Conservation (phyloP, 2,797 vertebrate genomes). For the Cossypha polioptera region DNA sequence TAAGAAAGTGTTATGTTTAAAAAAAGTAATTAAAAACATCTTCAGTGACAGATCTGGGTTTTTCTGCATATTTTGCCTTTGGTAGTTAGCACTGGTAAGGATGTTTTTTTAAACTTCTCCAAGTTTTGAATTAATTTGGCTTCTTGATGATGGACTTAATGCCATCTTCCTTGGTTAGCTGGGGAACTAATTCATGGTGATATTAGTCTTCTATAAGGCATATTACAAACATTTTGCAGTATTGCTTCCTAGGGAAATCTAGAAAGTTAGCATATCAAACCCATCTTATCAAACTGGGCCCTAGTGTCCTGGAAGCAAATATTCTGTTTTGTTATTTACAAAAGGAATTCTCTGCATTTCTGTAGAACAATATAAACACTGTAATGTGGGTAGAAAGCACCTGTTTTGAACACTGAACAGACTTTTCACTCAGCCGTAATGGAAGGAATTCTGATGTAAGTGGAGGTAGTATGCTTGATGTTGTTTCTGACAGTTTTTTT, state of each 20-base stretch:
- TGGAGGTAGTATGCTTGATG: not conserved
- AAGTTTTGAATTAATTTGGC: not conserved
- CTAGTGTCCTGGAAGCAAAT: not conserved
- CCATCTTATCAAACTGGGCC: not conserved
- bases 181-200: not conserved
- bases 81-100: not conserved
- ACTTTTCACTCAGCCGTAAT: not conserved
- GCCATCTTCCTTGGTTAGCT: not conserved
- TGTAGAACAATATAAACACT: not conserved
- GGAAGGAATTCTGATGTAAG: not conserved
- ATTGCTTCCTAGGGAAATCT: not conserved
- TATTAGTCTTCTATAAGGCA: not conserved
- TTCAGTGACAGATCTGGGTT: not conserved
- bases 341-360: not conserved
- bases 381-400: not conserved
- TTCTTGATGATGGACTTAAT: not conserved
- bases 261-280: not conserved
- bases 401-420: not conserved
- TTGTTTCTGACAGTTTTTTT: not conserved
- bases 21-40: not conserved
- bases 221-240: not conserved
- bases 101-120: not conserved
- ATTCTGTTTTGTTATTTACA: not conserved
- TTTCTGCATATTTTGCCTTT: not conserved
- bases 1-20: not conserved